phyloP scores from a whole-genome alignment of 92 coral and sea anemone genomes.

The Plumapathes pennacea region DNA sequence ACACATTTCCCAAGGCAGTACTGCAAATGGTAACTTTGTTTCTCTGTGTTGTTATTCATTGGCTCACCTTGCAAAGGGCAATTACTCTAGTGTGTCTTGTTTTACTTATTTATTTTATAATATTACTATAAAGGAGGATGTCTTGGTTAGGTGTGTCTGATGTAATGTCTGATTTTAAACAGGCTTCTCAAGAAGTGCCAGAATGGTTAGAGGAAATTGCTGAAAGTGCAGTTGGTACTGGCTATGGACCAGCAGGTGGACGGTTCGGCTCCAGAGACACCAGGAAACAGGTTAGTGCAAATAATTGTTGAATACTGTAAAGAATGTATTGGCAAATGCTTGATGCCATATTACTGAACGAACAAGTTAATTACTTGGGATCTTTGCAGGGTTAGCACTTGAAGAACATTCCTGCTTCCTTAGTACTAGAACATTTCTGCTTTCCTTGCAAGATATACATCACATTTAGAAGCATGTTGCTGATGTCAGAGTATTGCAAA shows the following conservation, averaged over 20 bases:
- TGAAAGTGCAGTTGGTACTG: constrained; percentile 94
- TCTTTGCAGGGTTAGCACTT: too few species aligned
- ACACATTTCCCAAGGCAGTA: too few species aligned
- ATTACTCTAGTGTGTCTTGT: too few species aligned
- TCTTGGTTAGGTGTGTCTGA: not conserved
- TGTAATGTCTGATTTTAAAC: not conserved
- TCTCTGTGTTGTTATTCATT: too few species aligned
- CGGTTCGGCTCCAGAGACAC: constrained; percentile 95
- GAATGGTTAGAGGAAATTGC: constrained; percentile 98
- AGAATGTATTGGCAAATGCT: not conserved
- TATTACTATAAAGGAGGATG: not conserved
- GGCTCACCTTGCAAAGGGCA: too few species aligned
- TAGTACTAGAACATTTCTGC: not conserved
- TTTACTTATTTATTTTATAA: too few species aligned
- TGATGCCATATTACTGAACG: too few species aligned
- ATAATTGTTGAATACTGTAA: not conserved
- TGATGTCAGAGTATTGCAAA: not conserved
- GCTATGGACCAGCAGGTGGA: constrained; percentile 98
- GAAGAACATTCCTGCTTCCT: too few species aligned
- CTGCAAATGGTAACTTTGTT: too few species aligned
- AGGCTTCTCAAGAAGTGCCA: constrained; percentile 96
- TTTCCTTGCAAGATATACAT: not conserved
- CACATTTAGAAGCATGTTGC: not conserved
- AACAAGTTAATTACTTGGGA: too few species aligned
- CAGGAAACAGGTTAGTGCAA: constrained; percentile 66